phyloP scores from a whole-genome alignment of 2,797 vertebrate species.

The Sebastes steindachneri region DNA sequence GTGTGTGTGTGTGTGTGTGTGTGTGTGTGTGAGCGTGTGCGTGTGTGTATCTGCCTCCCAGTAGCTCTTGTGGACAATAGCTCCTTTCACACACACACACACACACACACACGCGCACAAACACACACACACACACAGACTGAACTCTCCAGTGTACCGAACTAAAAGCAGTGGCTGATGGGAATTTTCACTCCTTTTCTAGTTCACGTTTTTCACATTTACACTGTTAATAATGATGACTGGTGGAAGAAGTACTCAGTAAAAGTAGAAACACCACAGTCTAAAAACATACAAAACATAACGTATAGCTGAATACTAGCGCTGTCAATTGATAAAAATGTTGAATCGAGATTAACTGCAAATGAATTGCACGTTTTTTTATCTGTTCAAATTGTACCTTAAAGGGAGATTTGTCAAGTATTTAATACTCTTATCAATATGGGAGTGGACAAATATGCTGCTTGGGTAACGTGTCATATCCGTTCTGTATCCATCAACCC shows the following conservation, averaged over 20 bases:
- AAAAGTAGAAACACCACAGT: neutral
- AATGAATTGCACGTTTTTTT: no score
- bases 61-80: slow-evolving; percentile 15
- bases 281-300: neutral
- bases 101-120: neutral
- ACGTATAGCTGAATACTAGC: no score
- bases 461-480: no score
- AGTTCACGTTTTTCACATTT: neutral
- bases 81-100: slow-evolving; percentile 19
- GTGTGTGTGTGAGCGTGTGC: neutral
- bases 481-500: no score
- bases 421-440: no score
- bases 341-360: no score
- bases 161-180: slow-evolving; percentile 3
- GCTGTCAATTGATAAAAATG: no score
- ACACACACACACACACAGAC: neutral
- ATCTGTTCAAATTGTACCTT: no score
- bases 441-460: no score
- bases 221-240: neutral
- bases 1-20: neutral
- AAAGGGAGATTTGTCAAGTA: no score
- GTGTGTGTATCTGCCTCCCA: neutral
- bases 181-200: neutral
- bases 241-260: neutral
- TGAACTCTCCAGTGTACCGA: neutral